These are phyloP conservation scores for Dicaeum eximium DNA, from an alignment of 2,113 vertebrate species.

Conservation along the genomic window DNA sequence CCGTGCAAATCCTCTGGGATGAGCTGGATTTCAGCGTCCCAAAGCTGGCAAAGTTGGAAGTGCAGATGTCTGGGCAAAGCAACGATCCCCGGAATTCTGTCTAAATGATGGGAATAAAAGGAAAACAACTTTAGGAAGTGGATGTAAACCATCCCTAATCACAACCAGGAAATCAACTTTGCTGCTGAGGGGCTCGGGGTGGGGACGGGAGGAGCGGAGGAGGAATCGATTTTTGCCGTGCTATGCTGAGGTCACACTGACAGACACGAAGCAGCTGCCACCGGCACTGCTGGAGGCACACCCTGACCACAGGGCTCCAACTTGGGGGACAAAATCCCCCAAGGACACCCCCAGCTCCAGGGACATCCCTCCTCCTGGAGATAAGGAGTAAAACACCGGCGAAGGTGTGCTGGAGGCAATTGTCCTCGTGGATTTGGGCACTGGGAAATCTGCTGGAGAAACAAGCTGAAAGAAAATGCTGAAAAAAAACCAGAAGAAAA, in stretches of 20 bases:
- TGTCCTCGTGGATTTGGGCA: not conserved
- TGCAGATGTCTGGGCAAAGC: slow-evolving; percentile 14
- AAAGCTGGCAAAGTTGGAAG: not conserved
- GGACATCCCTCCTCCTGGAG: not conserved
- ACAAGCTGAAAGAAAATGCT: not conserved
- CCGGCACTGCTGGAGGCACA: not conserved
- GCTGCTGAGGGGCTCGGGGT: not conserved
- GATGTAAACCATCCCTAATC: slow-evolving; percentile 44
- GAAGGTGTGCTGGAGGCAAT: not conserved
- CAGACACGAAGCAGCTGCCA: slow-evolving; percentile 20
- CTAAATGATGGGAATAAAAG: slow-evolving; percentile 36
- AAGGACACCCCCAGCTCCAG: not conserved
- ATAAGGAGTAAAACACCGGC: accelerated
- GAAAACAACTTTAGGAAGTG: slow-evolving; percentile 51
- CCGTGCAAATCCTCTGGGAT: not conserved
- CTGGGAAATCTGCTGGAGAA: not conserved
- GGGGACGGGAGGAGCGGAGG: slow-evolving; percentile 5
- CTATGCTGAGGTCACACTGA: slow-evolving; percentile 4
- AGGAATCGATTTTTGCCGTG: slow-evolving; percentile 50
- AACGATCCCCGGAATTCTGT: not conserved
- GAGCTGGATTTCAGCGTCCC: not conserved
- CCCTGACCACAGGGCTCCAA: not conserved
- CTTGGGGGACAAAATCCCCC: not conserved
- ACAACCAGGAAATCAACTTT: slow-evolving; percentile 25
- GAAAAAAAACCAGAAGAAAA: not conserved